phyloP scores from a whole-genome alignment of 2,888 invertebrate genomes.

The Euphydryas editha region DNA sequence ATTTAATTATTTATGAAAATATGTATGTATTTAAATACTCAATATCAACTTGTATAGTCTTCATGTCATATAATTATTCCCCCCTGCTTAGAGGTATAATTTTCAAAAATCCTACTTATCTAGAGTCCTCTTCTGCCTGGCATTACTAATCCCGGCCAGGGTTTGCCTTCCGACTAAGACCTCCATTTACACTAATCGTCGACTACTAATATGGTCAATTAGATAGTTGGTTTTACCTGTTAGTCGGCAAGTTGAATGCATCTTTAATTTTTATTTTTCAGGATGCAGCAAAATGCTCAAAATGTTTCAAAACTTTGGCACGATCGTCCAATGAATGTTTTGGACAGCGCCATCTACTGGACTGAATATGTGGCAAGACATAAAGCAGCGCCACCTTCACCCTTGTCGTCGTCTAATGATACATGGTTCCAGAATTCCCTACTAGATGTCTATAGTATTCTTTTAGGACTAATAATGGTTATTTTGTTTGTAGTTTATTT shows the following conservation, averaged over 20 bases:
- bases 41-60: too few species aligned
- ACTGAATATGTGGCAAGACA: constrained; percentile 85
- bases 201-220: too few species aligned
- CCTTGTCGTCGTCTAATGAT: constrained; percentile 51
- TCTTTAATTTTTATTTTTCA: constrained; percentile 39
- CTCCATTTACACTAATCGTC: too few species aligned
- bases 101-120: too few species aligned
- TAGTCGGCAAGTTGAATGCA: background rate
- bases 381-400: constrained; percentile 57
- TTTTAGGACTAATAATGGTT: constrained; percentile 43
- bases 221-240: background rate
- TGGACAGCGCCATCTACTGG: constrained; percentile 86
- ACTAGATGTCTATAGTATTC: constrained; percentile 62
- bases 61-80: too few species aligned
- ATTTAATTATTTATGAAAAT: too few species aligned
- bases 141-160: too few species aligned
- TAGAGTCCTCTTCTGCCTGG: too few species aligned
- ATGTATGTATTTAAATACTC: too few species aligned
- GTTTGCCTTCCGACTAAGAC: too few species aligned
- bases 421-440: constrained; percentile 57
- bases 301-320: constrained; percentile 77
- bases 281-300: constrained; percentile 71
- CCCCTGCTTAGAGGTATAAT: too few species aligned
- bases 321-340: constrained; percentile 80
- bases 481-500: constrained; percentile 43